Conservation (phyloP, 2,797 vertebrate genomes). For the Lepilemur ruficaudatus region DNA sequence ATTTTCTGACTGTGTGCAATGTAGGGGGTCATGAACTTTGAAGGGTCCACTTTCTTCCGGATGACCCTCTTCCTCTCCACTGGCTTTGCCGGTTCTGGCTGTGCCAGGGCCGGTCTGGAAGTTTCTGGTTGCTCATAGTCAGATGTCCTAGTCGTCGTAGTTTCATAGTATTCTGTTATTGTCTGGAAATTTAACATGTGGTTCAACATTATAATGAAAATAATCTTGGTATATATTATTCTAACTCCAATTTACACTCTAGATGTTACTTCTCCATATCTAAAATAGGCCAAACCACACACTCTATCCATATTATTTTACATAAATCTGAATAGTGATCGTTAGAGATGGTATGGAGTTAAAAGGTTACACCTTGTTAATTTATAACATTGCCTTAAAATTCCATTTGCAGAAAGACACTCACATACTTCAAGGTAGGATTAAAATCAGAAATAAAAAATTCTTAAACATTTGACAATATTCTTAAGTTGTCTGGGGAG, state of each 20-base stretch:
- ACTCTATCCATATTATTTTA: background rate
- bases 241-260: background rate
- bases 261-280: background rate
- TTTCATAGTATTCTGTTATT: slow-evolving; percentile 75
- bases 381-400: background rate
- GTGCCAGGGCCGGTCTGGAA: slow-evolving; percentile 35
- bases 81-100: slow-evolving; percentile 73
- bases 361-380: background rate
- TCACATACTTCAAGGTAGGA: background rate
- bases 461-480: slow-evolving; percentile 25
- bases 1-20: slow-evolving; percentile 98
- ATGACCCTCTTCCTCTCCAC: slow-evolving; percentile 87
- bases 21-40: slow-evolving; percentile 98
- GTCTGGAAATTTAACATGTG: slow-evolving; percentile 64
- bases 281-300: background rate
- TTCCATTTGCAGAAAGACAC: background rate
- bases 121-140: slow-evolving; percentile 64
- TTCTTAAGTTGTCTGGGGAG: background rate
- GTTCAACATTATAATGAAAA: background rate
- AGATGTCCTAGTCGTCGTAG: slow-evolving; percentile 65
- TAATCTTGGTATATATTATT: background rate
- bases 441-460: background rate
- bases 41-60: slow-evolving; percentile 93
- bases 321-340: background rate
- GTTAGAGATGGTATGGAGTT: background rate